These are phyloP conservation scores for Platycheirus albimanus DNA, from an alignment of 2,888 invertebrate species.

Conservation along the genomic window DNA sequence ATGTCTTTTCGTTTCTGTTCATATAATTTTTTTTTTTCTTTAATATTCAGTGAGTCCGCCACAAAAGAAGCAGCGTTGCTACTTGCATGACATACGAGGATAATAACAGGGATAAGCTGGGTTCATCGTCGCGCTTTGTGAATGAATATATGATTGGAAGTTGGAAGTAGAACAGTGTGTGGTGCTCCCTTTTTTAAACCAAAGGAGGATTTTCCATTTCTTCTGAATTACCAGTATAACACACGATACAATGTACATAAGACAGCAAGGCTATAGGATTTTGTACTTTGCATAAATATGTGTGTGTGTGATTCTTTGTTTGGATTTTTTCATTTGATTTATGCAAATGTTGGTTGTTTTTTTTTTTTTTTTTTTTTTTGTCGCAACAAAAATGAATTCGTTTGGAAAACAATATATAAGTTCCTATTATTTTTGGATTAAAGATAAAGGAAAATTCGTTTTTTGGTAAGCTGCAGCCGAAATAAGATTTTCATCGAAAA, in stretches of 20 bases:
- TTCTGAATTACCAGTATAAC: slow-evolving; percentile 26
- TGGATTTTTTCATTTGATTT: slow-evolving; percentile 31
- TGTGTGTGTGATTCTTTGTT: not conserved
- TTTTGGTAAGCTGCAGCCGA: too few relatives aligned
- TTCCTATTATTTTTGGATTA: too few relatives aligned
- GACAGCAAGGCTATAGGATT: slow-evolving; percentile 18
- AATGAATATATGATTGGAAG: slow-evolving; percentile 60
- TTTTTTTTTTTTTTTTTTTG: too few relatives aligned
- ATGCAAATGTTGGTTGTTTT: slow-evolving; percentile 33
- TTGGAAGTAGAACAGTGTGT: slow-evolving; percentile 43
- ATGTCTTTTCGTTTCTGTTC: slow-evolving; percentile 4
- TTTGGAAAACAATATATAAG: slow-evolving; percentile 40
- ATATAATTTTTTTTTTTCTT: slow-evolving; percentile 17
- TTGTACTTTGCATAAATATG: slow-evolving; percentile 3
- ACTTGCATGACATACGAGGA: slow-evolving; percentile 69
- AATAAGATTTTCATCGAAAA: too few relatives aligned
- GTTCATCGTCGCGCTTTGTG: slow-evolving; percentile 66
- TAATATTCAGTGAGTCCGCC: slow-evolving; percentile 61
- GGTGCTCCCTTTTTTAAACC: slow-evolving; percentile 5
- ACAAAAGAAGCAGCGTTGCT: slow-evolving; percentile 42
- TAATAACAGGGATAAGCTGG: slow-evolving; percentile 72
- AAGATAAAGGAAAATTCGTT: too few relatives aligned
- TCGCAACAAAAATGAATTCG: slow-evolving; percentile 8
- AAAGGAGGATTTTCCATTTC: slow-evolving; percentile 24
- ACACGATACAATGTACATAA: too few relatives aligned